Conservation (phyloP, 2,888 invertebrate species). For the Troides aeacus region DNA sequence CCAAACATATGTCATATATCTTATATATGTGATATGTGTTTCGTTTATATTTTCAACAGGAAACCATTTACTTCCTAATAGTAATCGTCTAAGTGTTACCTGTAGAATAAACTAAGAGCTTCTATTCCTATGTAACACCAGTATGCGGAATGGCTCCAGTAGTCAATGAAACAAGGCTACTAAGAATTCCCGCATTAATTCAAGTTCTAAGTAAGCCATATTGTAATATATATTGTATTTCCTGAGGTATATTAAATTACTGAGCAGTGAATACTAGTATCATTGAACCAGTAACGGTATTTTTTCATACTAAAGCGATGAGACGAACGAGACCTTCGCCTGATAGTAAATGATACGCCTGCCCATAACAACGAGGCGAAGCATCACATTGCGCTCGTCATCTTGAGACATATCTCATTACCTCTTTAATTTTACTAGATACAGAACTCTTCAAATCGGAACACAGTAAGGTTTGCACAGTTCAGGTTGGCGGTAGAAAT, state of each 20-base stretch:
- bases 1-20: no score
- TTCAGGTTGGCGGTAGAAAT: no score
- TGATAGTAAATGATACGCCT: no score
- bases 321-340: no score
- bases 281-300: not conserved
- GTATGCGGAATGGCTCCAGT: not conserved
- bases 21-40: no score
- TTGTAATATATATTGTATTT: conserved; percentile 17
- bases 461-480: no score
- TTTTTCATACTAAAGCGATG: no score
- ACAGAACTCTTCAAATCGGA: no score
- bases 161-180: conserved; percentile 1
- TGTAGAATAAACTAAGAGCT: not conserved
- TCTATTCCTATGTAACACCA: not conserved
- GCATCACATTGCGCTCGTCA: no score
- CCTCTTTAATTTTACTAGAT: no score
- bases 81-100: not conserved
- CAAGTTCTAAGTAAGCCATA: conserved; percentile 6
- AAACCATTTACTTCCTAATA: not conserved
- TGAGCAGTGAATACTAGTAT: not conserved
- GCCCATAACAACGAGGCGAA: no score
- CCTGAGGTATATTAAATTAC: conserved; percentile 22
- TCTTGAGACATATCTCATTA: no score
- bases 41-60: not conserved
- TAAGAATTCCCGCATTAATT: conserved; percentile 7